Base-by-base conservation (phyloP, 2,113 vertebrate genomes). In the Cyprinus carpio region DNA sequence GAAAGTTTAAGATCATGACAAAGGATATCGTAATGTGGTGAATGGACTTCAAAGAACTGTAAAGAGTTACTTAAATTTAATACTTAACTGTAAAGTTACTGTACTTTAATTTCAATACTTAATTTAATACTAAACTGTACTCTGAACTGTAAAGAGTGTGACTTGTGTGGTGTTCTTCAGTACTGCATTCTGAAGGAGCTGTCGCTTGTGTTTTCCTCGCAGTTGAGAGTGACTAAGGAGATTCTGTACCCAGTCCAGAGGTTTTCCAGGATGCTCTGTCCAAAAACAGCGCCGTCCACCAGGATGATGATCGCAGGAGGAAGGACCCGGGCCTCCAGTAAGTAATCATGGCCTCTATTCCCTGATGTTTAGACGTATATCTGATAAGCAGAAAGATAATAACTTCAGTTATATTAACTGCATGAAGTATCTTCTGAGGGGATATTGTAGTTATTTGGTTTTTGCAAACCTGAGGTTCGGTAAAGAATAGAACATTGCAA, bases 241-340 rank as follows among this genome's bases (percentile, higher is more conserved):
- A 87, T 29, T 85, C 91, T 1, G 78, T 94, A 92, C 43, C 88
- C 85, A 88, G 92, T 93, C 78, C 95, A 0, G 97, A 98, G 89
- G 96, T 96, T 31, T 97, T 96, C 91, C 97, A 97, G 58, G 97
- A 99, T 54, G 95, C 96, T 75, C 92, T 99, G 81, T 96, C 95
- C 49, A 99, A 98, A 99, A 99, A 78, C 97, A 98, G 86, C 94
- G 97, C n/a, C 97, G 97, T 29, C 94, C 97, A 49, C 94, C 94
- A 96, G 91, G 98, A 99, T 65, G 97, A 99, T 34, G 98, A 99
- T 1, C 93, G 97, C 18, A 95, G 97, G 85, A 97, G 96, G 91
- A 99, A 99, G 88, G 98, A 99, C 27, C 98, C 98, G 82, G 95
- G 94, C 92, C 92, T 31, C 89, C 95, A 91, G 97, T 99, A 86